Evolutionary conservation across 2,888 invertebrate species (phyloP).

Genomic region (Parelbella ahira): DNA sequence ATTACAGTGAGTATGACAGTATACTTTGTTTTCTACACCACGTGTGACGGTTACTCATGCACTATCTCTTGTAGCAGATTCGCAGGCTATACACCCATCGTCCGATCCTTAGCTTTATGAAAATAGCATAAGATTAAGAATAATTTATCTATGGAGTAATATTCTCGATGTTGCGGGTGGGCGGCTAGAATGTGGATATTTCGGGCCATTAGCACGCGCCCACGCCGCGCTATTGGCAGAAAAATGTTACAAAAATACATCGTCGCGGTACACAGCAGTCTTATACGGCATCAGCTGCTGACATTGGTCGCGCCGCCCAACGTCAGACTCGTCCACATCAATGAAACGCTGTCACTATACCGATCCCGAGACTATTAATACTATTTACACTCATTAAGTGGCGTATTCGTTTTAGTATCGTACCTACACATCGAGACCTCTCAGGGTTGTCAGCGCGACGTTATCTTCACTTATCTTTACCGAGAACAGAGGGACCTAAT

Average conservation of each 20-base stretch:
- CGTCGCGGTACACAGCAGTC: conserved; percentile 54
- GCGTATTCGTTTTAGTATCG: conserved; percentile 7
- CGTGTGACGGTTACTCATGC: too few relatives aligned
- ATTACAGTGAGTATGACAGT: too few relatives aligned
- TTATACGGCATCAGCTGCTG: conserved; percentile 49
- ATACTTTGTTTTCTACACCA: too few relatives aligned
- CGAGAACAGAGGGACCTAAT: conserved; percentile 66
- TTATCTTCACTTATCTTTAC: conserved; percentile 69
- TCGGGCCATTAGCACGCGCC: conserved; percentile 68
- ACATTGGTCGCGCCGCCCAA: conserved; percentile 41
- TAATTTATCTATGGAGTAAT: conserved; percentile 58
- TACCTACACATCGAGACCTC: conserved; percentile 10
- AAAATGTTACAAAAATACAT: conserved; percentile 68
- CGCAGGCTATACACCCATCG: too few relatives aligned
- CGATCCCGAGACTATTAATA: conserved; percentile 12
- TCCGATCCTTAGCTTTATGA: conserved; percentile 16
- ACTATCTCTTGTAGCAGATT: too few relatives aligned
- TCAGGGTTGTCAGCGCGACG: conserved; percentile 25
- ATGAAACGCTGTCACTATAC: conserved; percentile 19
- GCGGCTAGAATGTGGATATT: conserved; percentile 68
- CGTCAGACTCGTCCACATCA: conserved; percentile 14
- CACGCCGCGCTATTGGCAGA: conserved; percentile 67
- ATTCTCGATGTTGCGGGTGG: conserved; percentile 60
- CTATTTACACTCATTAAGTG: conserved; percentile 12
- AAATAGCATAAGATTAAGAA: conserved; percentile 41